phyloP scores from a whole-genome alignment of 92 coral and sea anemone species.

The Epizoanthus illoricatus region DNA sequence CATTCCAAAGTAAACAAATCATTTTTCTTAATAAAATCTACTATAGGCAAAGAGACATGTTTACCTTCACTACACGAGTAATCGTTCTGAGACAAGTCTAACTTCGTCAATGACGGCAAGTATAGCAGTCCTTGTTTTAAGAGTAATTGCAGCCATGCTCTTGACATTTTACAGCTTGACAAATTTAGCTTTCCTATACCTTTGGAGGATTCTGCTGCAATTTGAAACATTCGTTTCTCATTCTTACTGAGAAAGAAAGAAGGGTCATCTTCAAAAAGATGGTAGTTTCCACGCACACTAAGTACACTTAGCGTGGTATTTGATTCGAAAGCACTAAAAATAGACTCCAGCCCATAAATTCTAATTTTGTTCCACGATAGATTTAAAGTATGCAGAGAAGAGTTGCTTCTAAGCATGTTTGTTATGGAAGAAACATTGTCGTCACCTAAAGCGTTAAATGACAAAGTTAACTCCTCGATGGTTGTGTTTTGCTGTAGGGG shows the following conservation, averaged over 20 bases:
- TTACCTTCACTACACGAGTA: too few relatives aligned
- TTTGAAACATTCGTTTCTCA: neutral
- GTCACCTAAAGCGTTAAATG: neutral
- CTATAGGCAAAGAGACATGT: too few relatives aligned
- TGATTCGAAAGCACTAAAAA: neutral
- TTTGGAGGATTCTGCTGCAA: neutral
- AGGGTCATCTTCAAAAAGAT: too few relatives aligned
- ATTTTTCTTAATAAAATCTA: too few relatives aligned
- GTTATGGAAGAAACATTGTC: neutral
- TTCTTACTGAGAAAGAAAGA: accelerated
- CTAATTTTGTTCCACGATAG: neutral
- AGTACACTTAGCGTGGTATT: neutral
- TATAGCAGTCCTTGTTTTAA: neutral
- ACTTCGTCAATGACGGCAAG: neutral
- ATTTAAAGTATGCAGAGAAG: neutral
- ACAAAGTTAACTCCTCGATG: neutral
- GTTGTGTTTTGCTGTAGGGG: slow-evolving; percentile 20
- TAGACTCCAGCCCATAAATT: neutral
- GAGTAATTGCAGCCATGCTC: too few relatives aligned
- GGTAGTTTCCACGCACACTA: slow-evolving; percentile 8
- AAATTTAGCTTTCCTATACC: neutral
- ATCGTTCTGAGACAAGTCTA: neutral
- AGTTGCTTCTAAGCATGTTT: neutral
- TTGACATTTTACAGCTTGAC: neutral
- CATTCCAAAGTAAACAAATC: neutral